These are phyloP conservation scores for Rhinogobius similis DNA, from an alignment of 2,113 vertebrate species.

Conservation along the genomic window DNA sequence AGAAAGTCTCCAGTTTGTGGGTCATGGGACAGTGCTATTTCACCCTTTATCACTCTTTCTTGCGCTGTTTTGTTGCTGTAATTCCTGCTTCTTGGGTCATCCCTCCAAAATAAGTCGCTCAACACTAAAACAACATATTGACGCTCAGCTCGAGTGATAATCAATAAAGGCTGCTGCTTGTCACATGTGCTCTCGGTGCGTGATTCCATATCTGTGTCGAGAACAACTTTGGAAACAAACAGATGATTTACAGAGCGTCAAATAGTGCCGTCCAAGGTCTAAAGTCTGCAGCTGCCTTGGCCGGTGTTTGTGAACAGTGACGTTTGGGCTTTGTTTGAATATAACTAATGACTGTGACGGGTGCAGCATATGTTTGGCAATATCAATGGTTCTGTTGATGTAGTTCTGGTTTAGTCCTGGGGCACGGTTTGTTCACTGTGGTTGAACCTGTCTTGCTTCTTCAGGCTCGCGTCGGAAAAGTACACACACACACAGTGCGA, in stretches of 20 bases:
- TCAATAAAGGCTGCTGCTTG: neutral
- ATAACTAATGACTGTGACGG: constrained; percentile 28
- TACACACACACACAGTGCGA: no score
- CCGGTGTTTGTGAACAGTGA: constrained; percentile 38
- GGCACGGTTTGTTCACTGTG: neutral
- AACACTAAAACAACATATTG: neutral
- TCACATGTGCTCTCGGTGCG: neutral
- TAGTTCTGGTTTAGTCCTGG: neutral
- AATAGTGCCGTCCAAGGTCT: constrained; percentile 57
- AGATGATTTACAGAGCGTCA: constrained; percentile 66
- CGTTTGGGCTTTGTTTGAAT: constrained; percentile 40
- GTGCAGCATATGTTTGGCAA: neutral
- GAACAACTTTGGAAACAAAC: neutral
- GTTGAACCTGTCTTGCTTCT: neutral
- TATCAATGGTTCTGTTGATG: no score
- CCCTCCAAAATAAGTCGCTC: neutral
- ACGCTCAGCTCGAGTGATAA: neutral
- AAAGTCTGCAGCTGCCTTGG: constrained; percentile 69
- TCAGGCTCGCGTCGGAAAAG: neutral
- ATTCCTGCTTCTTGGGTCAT: no score
- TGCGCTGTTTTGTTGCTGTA: no score
- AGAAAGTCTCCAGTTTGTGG: no score
- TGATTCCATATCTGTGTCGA: neutral
- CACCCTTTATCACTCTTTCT: no score
- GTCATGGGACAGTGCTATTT: no score